Base-by-base conservation (phyloP, 2,888 invertebrate species). In the Pteria penguin region DNA sequence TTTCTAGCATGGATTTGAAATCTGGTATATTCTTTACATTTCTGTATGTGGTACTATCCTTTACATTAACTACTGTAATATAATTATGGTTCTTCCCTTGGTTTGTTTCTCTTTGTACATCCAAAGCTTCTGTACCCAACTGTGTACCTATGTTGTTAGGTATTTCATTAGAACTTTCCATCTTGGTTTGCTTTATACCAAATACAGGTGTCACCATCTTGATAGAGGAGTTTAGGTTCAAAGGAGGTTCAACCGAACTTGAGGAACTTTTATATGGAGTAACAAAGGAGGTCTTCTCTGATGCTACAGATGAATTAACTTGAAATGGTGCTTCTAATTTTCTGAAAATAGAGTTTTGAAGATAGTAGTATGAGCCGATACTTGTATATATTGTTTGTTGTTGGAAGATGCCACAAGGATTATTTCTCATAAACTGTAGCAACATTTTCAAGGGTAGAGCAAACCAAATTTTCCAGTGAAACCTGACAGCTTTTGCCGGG, bases 181-280 rank as follows among this genome's bases (percentile, higher is more conserved):
- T 18, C 45, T 45, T 45, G 45, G 45, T 45, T 8, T 45, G 8
- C 52, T 73, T 77, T 32, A 70, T 27, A 55, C 69, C 36, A 71
- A 76, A 80, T 31, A 82, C 78, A 32, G 82, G 80, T 24, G 67
- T 45, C 18, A 14, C 18, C 8, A 18, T 8, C 18, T 45, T 45
- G 4, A 5, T 24, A n/a, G 5, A 58, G 58, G 22, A 18, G 66
- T 18, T 24, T 32, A 5, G 4, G 52, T 24, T 55, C 31, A 32
- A n/a, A n/a, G n/a, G n/a, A n/a, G n/a, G n/a, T n/a, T n/a, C 26
- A 1, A 31, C 4, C 24, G 60, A 65, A 22, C 45, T 33, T 24
- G 72, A 26, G 24, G 67, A 33, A n/a, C 62, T 68, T 66, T 80
- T 82, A 63, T 82, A 84, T 18, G 83, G 83, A 26, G 83, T 78